These are phyloP conservation scores for Cetonia aurata DNA, from an alignment of 2,888 invertebrate species.

Conservation along the genomic window DNA sequence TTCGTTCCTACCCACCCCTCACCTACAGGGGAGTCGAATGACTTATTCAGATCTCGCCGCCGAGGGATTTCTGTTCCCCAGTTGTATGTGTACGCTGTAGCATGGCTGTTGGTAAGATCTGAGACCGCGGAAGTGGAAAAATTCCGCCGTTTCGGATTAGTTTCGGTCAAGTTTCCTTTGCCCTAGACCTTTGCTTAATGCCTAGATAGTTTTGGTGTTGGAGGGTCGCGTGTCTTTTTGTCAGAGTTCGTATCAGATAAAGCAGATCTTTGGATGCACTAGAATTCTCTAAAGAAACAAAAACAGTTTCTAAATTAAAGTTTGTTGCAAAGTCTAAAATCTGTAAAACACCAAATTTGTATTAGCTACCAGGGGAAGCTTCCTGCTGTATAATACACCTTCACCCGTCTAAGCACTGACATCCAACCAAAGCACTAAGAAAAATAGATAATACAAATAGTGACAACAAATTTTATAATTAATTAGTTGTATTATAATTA, in stretches of 20 bases:
- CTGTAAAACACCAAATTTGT: too few species aligned
- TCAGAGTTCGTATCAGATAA: background rate
- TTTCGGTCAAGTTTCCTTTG: constrained; percentile 21
- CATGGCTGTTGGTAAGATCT: constrained; percentile 3
- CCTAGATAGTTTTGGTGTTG: background rate
- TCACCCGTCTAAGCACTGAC: too few species aligned
- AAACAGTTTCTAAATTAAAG: too few species aligned
- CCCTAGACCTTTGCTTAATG: constrained; percentile 5
- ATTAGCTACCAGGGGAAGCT: too few species aligned
- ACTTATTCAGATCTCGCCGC: constrained; percentile 56
- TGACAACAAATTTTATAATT: too few species aligned
- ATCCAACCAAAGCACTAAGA: too few species aligned
- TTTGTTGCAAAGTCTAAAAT: too few species aligned
- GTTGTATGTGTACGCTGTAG: background rate
- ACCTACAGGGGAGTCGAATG: constrained; percentile 48
- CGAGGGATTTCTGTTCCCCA: constrained; percentile 38
- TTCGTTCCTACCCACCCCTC: constrained; percentile 1
- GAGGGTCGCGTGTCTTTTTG: background rate
- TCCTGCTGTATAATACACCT: too few species aligned
- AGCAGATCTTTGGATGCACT: too few species aligned
- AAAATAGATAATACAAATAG: too few species aligned
- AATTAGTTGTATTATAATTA: too few species aligned
- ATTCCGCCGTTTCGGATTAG: constrained; percentile 20
- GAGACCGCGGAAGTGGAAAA: constrained; percentile 16
- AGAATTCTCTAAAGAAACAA: too few species aligned